Evolutionary conservation across 2,113 vertebrate genomes (phyloP).

Genomic region (Ifrita kowaldi): DNA sequence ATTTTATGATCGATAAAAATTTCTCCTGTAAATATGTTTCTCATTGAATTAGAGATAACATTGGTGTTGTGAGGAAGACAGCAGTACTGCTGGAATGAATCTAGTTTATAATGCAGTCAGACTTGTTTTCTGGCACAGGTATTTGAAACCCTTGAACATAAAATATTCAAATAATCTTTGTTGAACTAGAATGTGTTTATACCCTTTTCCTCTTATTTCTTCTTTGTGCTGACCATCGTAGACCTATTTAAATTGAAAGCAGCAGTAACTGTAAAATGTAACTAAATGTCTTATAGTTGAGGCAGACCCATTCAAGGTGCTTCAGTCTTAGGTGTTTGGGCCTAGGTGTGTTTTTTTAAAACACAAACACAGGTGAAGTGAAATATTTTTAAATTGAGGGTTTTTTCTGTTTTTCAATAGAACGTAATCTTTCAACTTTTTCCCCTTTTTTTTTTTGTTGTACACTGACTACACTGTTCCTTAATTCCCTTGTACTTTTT

Average conservation of each 20-base stretch:
- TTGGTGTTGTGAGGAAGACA: not conserved
- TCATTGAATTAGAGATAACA: not conserved
- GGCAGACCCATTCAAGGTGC: not conserved
- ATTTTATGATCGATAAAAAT: constrained; percentile 30
- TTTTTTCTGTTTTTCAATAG: not conserved
- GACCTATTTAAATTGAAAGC: not conserved
- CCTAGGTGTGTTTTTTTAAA: not conserved
- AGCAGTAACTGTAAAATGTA: not conserved
- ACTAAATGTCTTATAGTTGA: not conserved
- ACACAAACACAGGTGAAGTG: not conserved
- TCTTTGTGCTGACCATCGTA: not conserved
- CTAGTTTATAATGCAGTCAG: not conserved
- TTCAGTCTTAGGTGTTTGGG: not conserved
- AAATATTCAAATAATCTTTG: not conserved
- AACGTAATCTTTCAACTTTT: not conserved
- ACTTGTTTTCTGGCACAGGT: not conserved
- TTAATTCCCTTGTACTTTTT: not conserved
- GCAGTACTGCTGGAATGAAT: not conserved
- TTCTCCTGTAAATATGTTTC: constrained; percentile 11
- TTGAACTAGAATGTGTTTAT: not conserved
- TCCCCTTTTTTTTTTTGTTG: not conserved
- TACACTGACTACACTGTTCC: not conserved
- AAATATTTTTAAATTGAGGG: not conserved
- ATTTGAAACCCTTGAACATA: not conserved
- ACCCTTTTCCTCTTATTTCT: not conserved